Base-by-base conservation (phyloP, 2,888 invertebrate species). In the Epirrhoe alternata region DNA sequence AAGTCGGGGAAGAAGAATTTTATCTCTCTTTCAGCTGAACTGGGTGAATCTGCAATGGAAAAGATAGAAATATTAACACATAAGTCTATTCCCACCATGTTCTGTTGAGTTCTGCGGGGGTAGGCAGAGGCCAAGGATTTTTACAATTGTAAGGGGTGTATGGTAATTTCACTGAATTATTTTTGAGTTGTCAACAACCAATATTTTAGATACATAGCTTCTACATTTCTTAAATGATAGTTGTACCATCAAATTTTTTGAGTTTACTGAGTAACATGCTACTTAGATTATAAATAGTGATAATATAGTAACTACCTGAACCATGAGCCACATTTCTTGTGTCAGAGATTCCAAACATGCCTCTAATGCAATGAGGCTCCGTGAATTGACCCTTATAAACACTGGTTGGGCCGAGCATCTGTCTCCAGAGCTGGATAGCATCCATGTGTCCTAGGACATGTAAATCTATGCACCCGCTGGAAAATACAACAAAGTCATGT, bases 281-380 rank as follows among this genome's bases (percentile, higher is more conserved):
- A n/a, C n/a, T n/a, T n/a, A n/a, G n/a, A n/a, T n/a, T n/a, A n/a
- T n/a, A n/a, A n/a, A n/a, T n/a, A n/a, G n/a, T n/a, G n/a, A n/a
- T n/a, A n/a, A n/a, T n/a, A n/a, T n/a, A n/a, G n/a, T n/a, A 33
- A 49, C n/a, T 66, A 74, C 74, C 98, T 83, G 99, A 98, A 14
- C 99, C 99, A 91, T 99, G 99, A 8, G 97, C 96, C 1, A 97
- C 98, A 93, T 99, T 99, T 77, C 99, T 95, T 0, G 99, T 99
- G 84, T 99, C 99, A 0, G 98, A 97, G 16, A 99, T 92, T 0
- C 99, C 99, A 91, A 96, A 98, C 80, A 94, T 92, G 1, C 97
- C 97, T 76, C 99, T 93, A 69, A 99, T 95, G 60, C 96, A 95
- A 61, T 96, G 86, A 0, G 98, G 98, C 61, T 96, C 95, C 64